Conservation (phyloP, 2,888 invertebrate species). For the Antheraea yamamai region DNA sequence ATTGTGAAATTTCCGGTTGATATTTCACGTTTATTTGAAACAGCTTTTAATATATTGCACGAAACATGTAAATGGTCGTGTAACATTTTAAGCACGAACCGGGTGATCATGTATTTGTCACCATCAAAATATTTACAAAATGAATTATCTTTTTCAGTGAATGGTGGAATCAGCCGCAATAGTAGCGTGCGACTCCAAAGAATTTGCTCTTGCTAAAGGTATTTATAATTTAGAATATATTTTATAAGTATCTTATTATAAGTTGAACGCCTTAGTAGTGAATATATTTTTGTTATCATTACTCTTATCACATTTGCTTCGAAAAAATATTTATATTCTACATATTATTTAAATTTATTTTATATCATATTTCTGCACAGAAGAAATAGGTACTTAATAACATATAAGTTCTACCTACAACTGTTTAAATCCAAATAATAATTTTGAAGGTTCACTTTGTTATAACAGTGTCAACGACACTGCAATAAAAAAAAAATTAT, state of each 20-base stretch:
- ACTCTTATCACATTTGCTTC: neutral
- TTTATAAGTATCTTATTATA: neutral
- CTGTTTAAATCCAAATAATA: neutral
- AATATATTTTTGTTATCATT: neutral
- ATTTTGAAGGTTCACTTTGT: neutral
- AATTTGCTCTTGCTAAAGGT: neutral
- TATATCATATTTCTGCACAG: neutral
- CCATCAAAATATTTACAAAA: neutral
- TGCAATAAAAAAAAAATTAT: no score
- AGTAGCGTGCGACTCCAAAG: neutral
- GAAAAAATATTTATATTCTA: neutral
- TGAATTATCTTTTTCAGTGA: conserved; percentile 16
- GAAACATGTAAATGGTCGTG: neutral
- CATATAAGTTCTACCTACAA: no score
- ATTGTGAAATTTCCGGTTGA: neutral
- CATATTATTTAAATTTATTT: neutral
- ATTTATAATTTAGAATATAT: neutral
- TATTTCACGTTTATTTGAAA: neutral
- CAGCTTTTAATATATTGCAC: neutral
- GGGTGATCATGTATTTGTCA: neutral
- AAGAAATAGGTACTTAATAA: neutral
- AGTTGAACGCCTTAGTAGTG: neutral
- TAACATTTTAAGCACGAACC: neutral
- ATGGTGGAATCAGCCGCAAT: conserved; percentile 5
- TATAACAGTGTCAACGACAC: no score